These are phyloP conservation scores for Megaceryle alcyon DNA, from an alignment of 2,797 vertebrate species.

Conservation along the genomic window DNA sequence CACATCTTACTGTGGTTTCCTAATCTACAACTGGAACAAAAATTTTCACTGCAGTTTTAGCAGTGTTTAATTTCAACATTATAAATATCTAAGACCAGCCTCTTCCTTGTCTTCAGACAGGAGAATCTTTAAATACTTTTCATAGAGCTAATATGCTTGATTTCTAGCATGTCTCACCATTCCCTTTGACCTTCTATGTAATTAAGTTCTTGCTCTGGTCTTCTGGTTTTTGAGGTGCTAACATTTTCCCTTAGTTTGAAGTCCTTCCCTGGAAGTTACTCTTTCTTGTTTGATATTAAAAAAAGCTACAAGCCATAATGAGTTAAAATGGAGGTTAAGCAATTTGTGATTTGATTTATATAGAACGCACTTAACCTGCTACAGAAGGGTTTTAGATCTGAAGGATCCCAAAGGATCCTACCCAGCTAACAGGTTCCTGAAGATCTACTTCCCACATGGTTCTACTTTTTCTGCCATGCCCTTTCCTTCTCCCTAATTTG, in stretches of 20 bases:
- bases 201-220: background rate
- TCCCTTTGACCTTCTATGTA: background rate
- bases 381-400: background rate
- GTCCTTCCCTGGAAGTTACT: background rate
- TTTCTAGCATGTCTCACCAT: background rate
- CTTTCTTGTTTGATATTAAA: background rate
- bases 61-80: background rate
- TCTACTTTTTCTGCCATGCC: background rate
- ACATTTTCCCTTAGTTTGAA: background rate
- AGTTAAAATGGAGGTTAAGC: background rate
- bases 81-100: background rate
- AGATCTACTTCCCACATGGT: background rate
- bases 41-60: background rate
- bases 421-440: background rate
- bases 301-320: background rate
- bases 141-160: background rate
- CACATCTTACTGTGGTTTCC: background rate
- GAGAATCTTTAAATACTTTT: background rate
- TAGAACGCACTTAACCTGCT: background rate
- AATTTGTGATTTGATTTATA: background rate
- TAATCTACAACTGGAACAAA: background rate
- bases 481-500: background rate
- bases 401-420: background rate
- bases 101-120: background rate
- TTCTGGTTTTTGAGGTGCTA: background rate